phyloP scores from a whole-genome alignment of 2,888 invertebrate genomes.

The Ligdia adustata region DNA sequence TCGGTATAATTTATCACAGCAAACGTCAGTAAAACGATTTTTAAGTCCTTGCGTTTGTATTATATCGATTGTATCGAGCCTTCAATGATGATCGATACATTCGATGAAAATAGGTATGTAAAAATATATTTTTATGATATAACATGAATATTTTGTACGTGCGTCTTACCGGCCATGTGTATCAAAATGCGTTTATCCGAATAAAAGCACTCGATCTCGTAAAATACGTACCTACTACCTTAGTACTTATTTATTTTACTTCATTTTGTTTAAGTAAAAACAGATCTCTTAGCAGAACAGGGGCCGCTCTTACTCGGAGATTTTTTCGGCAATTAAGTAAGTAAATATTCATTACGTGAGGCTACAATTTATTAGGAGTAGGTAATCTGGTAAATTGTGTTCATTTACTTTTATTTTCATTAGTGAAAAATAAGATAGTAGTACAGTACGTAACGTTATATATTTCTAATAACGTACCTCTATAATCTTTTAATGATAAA shows the following conservation, averaged over 20 bases:
- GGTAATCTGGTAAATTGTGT: slow-evolving; percentile 21
- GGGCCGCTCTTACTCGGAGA: slow-evolving; percentile 15
- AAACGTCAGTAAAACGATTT: no score
- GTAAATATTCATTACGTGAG: slow-evolving; percentile 24
- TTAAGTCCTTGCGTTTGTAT: no score
- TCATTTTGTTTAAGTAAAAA: slow-evolving; percentile 56
- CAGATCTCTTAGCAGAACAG: slow-evolving; percentile 36
- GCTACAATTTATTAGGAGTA: slow-evolving; percentile 13
- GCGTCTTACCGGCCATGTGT: slow-evolving; percentile 37
- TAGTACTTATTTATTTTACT: slow-evolving; percentile 54
- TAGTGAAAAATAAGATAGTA: no score
- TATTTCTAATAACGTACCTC: no score
- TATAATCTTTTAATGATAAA: no score
- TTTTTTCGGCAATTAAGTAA: slow-evolving; percentile 26
- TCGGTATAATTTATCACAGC: no score
- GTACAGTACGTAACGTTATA: no score
- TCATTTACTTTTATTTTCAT: slow-evolving; percentile 3
- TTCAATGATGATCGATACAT: no score
- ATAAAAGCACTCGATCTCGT: slow-evolving; percentile 63
- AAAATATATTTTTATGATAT: no score
- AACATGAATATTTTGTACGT: slow-evolving; percentile 1
- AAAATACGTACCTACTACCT: slow-evolving; percentile 44
- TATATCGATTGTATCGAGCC: no score
- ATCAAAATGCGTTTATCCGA: slow-evolving; percentile 51
- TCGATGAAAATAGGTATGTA: no score